A percentile compares a stretch with the other conserved stretches of the same genome.
Evolutionary conservation across 2,888 invertebrate genomes (phyloP).

Genomic region (Trisateles emortualis): DNA sequence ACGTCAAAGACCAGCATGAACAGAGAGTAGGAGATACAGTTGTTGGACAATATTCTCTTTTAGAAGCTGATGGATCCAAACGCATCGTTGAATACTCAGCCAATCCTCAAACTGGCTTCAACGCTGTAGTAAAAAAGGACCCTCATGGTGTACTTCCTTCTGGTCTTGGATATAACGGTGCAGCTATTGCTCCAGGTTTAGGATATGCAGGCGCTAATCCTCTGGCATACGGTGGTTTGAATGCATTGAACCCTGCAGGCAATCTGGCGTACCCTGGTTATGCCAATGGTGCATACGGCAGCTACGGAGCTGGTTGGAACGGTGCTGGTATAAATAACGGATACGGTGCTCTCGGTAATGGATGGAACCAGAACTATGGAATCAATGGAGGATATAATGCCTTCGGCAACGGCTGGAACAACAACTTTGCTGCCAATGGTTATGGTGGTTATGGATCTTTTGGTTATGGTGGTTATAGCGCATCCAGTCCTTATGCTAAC

Average conservation of each 20-base stretch:
- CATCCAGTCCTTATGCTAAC: constrained; percentile 1
- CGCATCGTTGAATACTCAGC: constrained; percentile 83
- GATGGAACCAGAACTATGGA: constrained; percentile 5
- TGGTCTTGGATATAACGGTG: constrained; percentile 62
- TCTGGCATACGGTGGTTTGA: constrained; percentile 5
- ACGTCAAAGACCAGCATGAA: constrained; percentile 81
- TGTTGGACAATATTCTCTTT: constrained; percentile 80
- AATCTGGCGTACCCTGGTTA: constrained; percentile 4
- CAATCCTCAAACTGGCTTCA: constrained; percentile 79
- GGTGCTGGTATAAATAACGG: constrained; percentile 3
- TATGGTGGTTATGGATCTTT: constrained; percentile 5
- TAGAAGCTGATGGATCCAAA: constrained; percentile 81
- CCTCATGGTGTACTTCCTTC: constrained; percentile 37
- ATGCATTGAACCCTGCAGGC: not conserved
- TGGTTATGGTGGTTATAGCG: constrained; percentile 5
- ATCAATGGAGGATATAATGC: constrained; percentile 4
- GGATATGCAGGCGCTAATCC: constrained; percentile 4
- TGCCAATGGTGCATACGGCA: constrained; percentile 12
- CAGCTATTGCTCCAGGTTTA: not conserved
- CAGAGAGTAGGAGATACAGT: constrained; percentile 80
- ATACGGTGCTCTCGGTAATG: not conserved
- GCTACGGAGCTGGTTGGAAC: constrained; percentile 16
- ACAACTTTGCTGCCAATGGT: constrained; percentile 2
- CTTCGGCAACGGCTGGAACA: not conserved
- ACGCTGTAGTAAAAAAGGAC: constrained; percentile 80